Evolutionary conservation across 2,797 vertebrate species (phyloP).

Genomic region (Spea hammondii): DNA sequence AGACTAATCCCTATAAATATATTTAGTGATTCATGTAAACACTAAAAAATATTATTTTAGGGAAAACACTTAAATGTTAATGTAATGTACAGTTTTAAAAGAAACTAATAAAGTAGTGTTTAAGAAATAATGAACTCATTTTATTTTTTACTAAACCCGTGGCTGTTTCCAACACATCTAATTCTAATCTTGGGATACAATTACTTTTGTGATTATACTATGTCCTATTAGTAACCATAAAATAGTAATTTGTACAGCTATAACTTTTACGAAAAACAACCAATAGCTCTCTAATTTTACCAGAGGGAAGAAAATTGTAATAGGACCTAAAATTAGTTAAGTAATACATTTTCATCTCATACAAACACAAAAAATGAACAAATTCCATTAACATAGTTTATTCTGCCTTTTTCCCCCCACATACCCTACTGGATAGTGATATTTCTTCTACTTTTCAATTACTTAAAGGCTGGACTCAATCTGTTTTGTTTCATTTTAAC

Average conservation of each 20-base stretch:
- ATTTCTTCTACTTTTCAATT: no score
- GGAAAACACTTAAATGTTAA: slow-evolving; percentile 21
- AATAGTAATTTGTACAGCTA: slow-evolving; percentile 30
- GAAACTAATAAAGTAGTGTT: slow-evolving; percentile 32
- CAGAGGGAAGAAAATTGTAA: slow-evolving; percentile 27
- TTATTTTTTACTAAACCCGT: slow-evolving; percentile 13
- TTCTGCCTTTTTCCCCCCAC: no score
- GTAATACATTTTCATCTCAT: slow-evolving; percentile 13
- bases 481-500: no score
- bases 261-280: slow-evolving; percentile 33
- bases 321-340: slow-evolving; percentile 27
- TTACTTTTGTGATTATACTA: slow-evolving; percentile 35
- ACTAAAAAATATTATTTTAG: slow-evolving; percentile 8
- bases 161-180: slow-evolving; percentile 6
- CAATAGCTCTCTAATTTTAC: slow-evolving; percentile 40
- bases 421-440: no score
- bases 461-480: no score
- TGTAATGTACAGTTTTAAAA: slow-evolving; percentile 18
- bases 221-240: slow-evolving; percentile 40
- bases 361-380: neutral
- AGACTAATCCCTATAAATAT: neutral
- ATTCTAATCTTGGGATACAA: slow-evolving; percentile 28
- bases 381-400: no score
- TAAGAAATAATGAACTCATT: slow-evolving; percentile 41
- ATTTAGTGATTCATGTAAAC: slow-evolving; percentile 2